Base-by-base conservation (phyloP, 2,797 vertebrate genomes). In the Ctenopoma kingsleyae region DNA sequence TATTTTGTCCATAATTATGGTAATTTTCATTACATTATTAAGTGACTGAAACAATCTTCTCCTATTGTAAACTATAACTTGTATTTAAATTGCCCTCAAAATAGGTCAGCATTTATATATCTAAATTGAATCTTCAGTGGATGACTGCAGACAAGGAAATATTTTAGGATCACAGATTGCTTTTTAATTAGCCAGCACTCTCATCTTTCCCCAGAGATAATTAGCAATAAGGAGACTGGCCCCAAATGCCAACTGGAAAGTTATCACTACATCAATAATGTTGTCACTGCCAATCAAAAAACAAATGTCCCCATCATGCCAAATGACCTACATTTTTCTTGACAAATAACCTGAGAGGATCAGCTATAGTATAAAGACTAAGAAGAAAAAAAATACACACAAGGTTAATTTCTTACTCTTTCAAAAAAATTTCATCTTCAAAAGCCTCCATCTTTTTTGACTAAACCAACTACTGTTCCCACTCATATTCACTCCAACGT, bases 121-220 rank as follows among this genome's bases (percentile, higher is more conserved):
- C 60, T 82, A 74, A 78, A 80, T 75, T 76, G 55, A 59, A 77
- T 80, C 62, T 82, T 78, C 64, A 38, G 64, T 40, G 73, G 68
- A 76, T 78, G 67, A 69, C 62, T 58, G 35, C 25, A 80, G 63
- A 76, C 50, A 40, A 76, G 67, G 71, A 88, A 85, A 89, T 88
- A 88, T 89, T 89, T 86, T 77, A 54, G 82, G 84, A 84, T 69
- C 76, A 84, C 80, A 82, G 88, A 91, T 88, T 90, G 89, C 76
- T 76, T 91, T 94, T 89, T 91, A 92, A 93, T 93, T 82, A 85
- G 77, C 76, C 73, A 83, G 81, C 79, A 58, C 76, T 83, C 63
- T 73, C 75, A 67, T 78, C 71, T 81, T 56, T 83, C 83, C 74
- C 79, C 51, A 53, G 77, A 87, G 84, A 88, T 91, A 83, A 91